Percentiles rank a stretch among this genome's conserved stretches.
Conservation (phyloP, 1,140 invertebrate genomes). For the Schmidtea mediterranea region DNA sequence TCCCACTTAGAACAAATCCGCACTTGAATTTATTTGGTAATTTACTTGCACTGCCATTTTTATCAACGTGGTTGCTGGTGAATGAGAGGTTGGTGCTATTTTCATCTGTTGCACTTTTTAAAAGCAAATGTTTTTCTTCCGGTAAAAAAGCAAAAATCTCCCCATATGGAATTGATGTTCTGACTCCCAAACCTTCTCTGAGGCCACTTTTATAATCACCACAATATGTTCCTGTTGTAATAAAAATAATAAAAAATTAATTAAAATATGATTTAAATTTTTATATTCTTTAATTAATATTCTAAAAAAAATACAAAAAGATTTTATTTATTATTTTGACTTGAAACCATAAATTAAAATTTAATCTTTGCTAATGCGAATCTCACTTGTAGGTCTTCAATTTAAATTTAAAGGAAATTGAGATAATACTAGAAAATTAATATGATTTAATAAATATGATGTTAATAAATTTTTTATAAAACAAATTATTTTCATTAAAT, state of each 20-base stretch:
- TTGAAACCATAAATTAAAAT: too few species aligned
- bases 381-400: too few species aligned
- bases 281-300: background rate
- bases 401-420: too few species aligned
- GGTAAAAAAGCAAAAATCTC: background rate
- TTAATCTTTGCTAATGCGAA: too few species aligned
- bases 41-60: background rate
- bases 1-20: background rate
- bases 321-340: too few species aligned
- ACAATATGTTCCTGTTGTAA: constrained; percentile 4
- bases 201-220: constrained; percentile 3
- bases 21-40: background rate
- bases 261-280: background rate
- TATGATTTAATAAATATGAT: too few species aligned
- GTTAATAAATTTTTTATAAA: too few species aligned
- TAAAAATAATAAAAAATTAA: background rate
- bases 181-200: constrained; percentile 1
- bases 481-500: too few species aligned
- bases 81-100: too few species aligned
- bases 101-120: too few species aligned
- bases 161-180: constrained; percentile 4
- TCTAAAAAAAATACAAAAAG: background rate
- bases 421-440: too few species aligned
- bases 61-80: too few species aligned
- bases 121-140: background rate